phyloP scores from a whole-genome alignment of 2,888 invertebrate species.

The Lottia scabra region DNA sequence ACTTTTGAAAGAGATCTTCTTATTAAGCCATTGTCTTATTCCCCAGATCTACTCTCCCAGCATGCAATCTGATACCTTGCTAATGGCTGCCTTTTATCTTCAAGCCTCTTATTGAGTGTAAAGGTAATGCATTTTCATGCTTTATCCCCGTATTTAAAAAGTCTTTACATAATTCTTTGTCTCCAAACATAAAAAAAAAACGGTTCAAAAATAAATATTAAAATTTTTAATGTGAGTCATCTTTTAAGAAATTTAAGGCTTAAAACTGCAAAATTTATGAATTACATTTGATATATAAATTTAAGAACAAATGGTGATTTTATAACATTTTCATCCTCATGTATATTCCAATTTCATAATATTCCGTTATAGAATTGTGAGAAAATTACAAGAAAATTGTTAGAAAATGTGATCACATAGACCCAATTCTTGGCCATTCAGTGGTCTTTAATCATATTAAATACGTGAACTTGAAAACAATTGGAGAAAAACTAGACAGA shows the following conservation, averaged over 20 bases:
- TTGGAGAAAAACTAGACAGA: background rate
- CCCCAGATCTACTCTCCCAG: background rate
- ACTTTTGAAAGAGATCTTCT: background rate
- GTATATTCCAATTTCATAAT: background rate
- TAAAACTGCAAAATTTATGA: too few relatives aligned
- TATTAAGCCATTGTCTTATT: slow-evolving; percentile 3
- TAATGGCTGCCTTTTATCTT: background rate
- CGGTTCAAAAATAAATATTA: too few relatives aligned
- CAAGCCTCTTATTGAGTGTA: too few relatives aligned
- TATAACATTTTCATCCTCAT: too few relatives aligned
- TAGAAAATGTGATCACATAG: background rate
- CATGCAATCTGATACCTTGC: background rate
- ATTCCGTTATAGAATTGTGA: background rate
- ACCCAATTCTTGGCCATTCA: background rate
- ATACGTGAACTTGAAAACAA: background rate
- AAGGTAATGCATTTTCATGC: background rate
- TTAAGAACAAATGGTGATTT: too few relatives aligned
- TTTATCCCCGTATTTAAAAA: background rate
- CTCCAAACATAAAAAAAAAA: too few relatives aligned
- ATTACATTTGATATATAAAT: too few relatives aligned
- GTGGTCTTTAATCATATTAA: background rate
- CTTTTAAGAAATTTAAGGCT: too few relatives aligned
- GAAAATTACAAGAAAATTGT: background rate
- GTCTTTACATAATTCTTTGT: too few relatives aligned
- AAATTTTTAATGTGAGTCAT: too few relatives aligned